Evolutionary conservation across 2,888 invertebrate species (phyloP).

Genomic region (Morinoia aosen): DNA sequence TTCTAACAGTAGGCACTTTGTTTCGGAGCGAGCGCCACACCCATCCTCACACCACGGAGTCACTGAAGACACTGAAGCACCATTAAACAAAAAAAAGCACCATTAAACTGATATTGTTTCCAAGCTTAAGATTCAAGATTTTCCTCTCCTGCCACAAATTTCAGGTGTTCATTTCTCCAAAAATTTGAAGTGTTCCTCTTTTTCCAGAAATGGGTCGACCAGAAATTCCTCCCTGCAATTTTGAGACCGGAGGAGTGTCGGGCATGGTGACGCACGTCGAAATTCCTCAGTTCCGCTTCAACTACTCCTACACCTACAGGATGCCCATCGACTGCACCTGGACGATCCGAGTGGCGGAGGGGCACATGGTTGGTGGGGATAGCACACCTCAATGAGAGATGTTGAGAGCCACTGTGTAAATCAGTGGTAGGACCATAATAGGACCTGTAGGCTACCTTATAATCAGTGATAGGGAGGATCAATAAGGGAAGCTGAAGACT

Average conservation of each 20-base stretch:
- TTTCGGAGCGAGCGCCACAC: too few species aligned
- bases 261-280: constrained; percentile 77
- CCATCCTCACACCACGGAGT: too few species aligned
- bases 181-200: background rate
- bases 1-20: too few species aligned
- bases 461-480: too few species aligned
- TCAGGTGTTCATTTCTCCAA: background rate
- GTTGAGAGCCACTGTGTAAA: too few species aligned
- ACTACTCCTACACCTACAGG: constrained; percentile 75
- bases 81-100: too few species aligned
- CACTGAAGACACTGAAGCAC: too few species aligned
- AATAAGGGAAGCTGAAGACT: too few species aligned
- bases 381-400: too few species aligned
- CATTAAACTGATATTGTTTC: too few species aligned
- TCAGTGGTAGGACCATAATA: too few species aligned
- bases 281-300: constrained; percentile 75
- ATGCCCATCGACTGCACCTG: constrained; percentile 83
- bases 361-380: constrained; percentile 77
- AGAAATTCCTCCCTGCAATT: constrained; percentile 77
- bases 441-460: too few species aligned
- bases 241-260: constrained; percentile 75
- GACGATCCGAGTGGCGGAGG: constrained; percentile 78
- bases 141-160: background rate
- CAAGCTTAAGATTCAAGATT: background rate
- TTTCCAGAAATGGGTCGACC: constrained; percentile 73